Evolutionary conservation across 2,113 vertebrate species (phyloP), one percentile per base, ranked within the genome.

Genomic region (Halcyon senegalensis): DNA sequence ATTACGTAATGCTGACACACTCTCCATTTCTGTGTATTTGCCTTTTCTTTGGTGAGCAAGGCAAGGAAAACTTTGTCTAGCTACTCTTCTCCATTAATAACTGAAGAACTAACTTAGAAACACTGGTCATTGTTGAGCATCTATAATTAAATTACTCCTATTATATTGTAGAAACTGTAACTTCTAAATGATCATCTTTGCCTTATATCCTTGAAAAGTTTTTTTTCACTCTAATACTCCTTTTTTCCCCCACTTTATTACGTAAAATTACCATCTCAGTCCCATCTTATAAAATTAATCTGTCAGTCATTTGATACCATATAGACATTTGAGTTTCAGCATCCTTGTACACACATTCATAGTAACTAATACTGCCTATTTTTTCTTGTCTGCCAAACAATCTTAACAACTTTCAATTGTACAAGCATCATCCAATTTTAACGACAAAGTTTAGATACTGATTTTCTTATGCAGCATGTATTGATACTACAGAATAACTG

Each of bases 41-140:
- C 58, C 35, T 63, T 20, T 33, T 56, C 11, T 74, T 81, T 33
- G 58, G 41, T 68, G 13, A 79, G 17, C n/a, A 59, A 63, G 24
- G 12, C 64, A 84, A 90, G 53, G 78, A 37, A 50, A 76, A 11
- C 16, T 23, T 20, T 77, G 84, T 80, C 63, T 16, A 68, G 5
- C 50, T 63, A 73, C 58, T 83, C 30, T 55, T 84, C 37, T 94
- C 18, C 74, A 89, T 44, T 66, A 84, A 84, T 5, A 83, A 80
- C 33, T 3, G 43, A 89, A 93, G 90, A 96, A 96, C 85, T 96
- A 60, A 94, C 88, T 95, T 84, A 63, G 87, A 75, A 84, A 75
- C 24, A 53, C 10, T 6, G 53, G n/a, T 24, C 33, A 33, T 13
- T 79, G 58, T 14, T 85, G n/a, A 88, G 27, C 13, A 44, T 30